Evolutionary conservation across 2,888 invertebrate genomes (phyloP).

Genomic region (Eupsilia transversa): DNA sequence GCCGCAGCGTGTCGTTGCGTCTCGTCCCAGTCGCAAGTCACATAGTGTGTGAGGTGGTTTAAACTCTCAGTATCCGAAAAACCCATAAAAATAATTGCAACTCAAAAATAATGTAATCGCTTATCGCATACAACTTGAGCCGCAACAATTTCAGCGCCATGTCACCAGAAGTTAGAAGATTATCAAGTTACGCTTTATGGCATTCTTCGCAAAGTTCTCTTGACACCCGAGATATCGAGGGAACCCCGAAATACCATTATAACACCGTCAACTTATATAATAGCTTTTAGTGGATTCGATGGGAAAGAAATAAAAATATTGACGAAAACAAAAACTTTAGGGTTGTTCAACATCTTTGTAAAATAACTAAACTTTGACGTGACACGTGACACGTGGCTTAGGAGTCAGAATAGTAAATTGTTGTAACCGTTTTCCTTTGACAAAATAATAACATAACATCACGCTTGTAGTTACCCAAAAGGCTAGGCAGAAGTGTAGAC

Average conservation of each 20-base stretch:
- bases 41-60: too few relatives aligned
- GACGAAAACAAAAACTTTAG: neutral
- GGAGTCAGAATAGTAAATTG: neutral
- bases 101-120: neutral
- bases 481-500: too few relatives aligned
- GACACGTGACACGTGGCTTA: neutral
- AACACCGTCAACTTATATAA: conserved; percentile 50
- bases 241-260: conserved; percentile 43
- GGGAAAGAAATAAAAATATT: conserved; percentile 9
- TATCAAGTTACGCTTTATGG: conserved; percentile 63
- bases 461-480: too few relatives aligned
- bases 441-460: too few relatives aligned
- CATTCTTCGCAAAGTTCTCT: conserved; percentile 52
- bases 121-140: neutral
- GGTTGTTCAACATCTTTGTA: neutral
- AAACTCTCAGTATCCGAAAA: too few relatives aligned
- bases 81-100: too few relatives aligned
- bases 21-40: too few relatives aligned
- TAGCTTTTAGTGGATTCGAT: conserved; percentile 29
- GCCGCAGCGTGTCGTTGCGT: too few relatives aligned
- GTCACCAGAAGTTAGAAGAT: conserved; percentile 63
- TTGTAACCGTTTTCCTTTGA: neutral
- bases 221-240: conserved; percentile 38
- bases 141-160: conserved; percentile 24
- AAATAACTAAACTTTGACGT: neutral